Percentiles rank a stretch among this genome's conserved stretches.
phyloP scores from a whole-genome alignment of 1,140 invertebrate species.

The Mizuhopecten yessoensis region DNA sequence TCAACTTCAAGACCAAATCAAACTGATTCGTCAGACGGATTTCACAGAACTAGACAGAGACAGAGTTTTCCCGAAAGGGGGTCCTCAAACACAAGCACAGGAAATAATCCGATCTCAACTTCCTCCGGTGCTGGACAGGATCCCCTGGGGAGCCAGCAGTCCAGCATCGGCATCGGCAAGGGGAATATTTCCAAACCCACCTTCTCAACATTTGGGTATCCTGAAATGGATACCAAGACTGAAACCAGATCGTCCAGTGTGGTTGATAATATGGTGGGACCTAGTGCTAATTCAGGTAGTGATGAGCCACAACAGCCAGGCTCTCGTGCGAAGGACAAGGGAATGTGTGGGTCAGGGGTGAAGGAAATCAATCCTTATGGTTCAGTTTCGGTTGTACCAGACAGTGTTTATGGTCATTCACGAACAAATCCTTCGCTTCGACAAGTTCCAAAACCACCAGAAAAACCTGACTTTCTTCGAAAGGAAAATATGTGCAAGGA shows the following conservation, averaged over 20 bases:
- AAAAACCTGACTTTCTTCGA: neutral
- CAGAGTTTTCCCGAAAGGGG: slow-evolving; percentile 75
- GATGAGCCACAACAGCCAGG: neutral
- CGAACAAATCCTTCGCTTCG: slow-evolving; percentile 7
- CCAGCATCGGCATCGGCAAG: slow-evolving; percentile 53
- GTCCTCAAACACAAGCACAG: slow-evolving; percentile 67
- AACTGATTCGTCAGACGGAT: neutral
- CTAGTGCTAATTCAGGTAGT: neutral
- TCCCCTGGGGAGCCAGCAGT: slow-evolving; percentile 64
- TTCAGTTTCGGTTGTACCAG: neutral
- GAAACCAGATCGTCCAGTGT: slow-evolving; percentile 29
- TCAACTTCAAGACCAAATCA: neutral
- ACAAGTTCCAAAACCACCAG: slow-evolving; percentile 25
- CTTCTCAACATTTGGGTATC: slow-evolving; percentile 72
- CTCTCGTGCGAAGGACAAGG: slow-evolving; percentile 22
- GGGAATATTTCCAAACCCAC: slow-evolving; percentile 58
- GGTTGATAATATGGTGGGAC: slow-evolving; percentile 42
- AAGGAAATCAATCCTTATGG: too few species aligned
- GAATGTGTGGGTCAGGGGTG: neutral
- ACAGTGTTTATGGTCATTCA: neutral
- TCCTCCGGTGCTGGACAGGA: slow-evolving; percentile 66
- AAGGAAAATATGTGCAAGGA: neutral
- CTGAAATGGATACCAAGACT: slow-evolving; percentile 34
- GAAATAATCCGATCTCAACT: slow-evolving; percentile 55
- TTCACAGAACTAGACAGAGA: slow-evolving; percentile 21